phyloP scores from a whole-genome alignment of 2,797 vertebrate genomes.

The Myotis daubentonii region DNA sequence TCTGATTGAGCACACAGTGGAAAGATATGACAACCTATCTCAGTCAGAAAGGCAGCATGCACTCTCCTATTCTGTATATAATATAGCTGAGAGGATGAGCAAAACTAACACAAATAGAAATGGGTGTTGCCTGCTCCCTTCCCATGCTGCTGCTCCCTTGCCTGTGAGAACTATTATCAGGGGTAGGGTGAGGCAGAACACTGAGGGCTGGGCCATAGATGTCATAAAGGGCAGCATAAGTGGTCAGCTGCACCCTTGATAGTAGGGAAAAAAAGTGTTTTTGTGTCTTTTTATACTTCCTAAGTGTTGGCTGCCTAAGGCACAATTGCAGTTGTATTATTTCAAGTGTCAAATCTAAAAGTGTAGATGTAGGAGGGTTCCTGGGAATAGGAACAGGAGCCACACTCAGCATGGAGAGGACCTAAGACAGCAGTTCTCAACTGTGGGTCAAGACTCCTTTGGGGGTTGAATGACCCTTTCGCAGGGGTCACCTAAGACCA shows the following conservation, averaged over 20 bases:
- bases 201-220: not conserved
- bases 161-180: not conserved
- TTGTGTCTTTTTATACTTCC: not conserved
- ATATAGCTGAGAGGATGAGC: not conserved
- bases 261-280: not conserved
- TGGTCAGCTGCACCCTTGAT: not conserved
- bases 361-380: not conserved
- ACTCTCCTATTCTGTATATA: not conserved
- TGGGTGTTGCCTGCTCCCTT: not conserved
- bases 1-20: not conserved
- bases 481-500: no score
- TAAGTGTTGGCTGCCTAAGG: not conserved
- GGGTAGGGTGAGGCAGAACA: not conserved
- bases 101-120: not conserved
- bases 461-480: no score
- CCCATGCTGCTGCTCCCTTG: not conserved
- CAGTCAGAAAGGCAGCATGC: not conserved
- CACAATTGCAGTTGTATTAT: not conserved
- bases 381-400: not conserved
- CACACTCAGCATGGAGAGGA: not conserved
- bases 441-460: no score
- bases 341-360: not conserved
- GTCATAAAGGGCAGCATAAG: not conserved
- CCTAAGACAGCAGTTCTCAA: not conserved
- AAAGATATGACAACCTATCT: not conserved